A percentile compares a stretch with the other conserved stretches of the same genome.
These are phyloP conservation scores for Psettodes erumei DNA, from an alignment of 2,113 vertebrate genomes.

Conservation along the genomic window DNA sequence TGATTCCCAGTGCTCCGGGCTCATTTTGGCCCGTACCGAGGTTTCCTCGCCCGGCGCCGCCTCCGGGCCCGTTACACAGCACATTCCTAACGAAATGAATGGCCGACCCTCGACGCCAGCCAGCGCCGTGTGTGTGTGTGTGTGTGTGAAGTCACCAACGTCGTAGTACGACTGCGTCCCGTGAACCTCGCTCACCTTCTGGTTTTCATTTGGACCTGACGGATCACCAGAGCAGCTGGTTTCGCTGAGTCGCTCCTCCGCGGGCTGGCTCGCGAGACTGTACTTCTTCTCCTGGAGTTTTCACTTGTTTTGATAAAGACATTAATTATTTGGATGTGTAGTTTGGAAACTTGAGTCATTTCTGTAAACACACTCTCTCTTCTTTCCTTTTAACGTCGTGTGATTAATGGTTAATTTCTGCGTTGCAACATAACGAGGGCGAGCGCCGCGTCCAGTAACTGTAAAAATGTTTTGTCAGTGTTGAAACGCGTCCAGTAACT, in stretches of 20 bases:
- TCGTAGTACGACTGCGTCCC: conserved; percentile 6
- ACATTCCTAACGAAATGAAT: neutral
- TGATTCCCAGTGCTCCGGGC: neutral
- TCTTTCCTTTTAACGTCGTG: conserved; percentile 5
- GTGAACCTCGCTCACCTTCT: conserved; percentile 13
- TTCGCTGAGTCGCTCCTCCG: conserved; percentile 21
- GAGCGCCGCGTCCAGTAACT: conserved; percentile 3
- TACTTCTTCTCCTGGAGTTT: conserved; percentile 5
- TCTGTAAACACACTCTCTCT: conserved; percentile 5
- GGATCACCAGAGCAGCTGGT: conserved; percentile 33
- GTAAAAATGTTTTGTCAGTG: conserved; percentile 22
- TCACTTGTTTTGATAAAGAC: conserved; percentile 47
- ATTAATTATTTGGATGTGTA: conserved; percentile 27
- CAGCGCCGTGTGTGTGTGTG: too few species aligned
- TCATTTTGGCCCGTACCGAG: neutral
- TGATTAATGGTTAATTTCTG: conserved; percentile 9
- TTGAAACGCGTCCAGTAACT: conserved; percentile 1
- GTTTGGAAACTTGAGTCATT: conserved; percentile 14
- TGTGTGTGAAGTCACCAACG: neutral
- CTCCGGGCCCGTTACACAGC: neutral
- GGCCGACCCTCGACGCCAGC: neutral
- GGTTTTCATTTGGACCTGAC: conserved; percentile 20
- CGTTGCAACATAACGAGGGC: conserved; percentile 10
- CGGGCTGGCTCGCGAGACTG: conserved; percentile 17
- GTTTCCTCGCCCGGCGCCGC: neutral